These are phyloP conservation scores for Dolichotis patagonum DNA, from an alignment of 2,113 vertebrate species.

Conservation along the genomic window DNA sequence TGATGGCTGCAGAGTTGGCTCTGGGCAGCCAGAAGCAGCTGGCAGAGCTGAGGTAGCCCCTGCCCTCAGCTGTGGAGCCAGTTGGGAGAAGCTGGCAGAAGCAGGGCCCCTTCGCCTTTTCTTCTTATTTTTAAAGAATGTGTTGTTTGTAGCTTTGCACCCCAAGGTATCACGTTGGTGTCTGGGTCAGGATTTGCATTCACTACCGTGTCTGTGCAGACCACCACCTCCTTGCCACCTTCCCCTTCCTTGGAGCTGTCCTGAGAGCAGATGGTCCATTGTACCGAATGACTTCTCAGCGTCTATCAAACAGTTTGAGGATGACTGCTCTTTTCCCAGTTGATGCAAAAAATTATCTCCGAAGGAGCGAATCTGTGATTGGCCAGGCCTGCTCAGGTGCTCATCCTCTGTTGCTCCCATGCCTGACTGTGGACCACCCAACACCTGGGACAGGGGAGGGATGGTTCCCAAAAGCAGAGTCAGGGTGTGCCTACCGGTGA, in stretches of 20 bases:
- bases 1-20: neutral
- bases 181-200: neutral
- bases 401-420: neutral
- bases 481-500: no score
- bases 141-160: neutral
- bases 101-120: neutral
- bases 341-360: neutral
- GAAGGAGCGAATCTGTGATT: neutral
- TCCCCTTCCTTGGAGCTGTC: neutral
- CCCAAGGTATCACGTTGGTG: rapidly evolving
- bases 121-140: neutral
- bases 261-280: neutral
- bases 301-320: neutral
- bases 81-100: neutral
- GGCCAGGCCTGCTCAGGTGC: neutral
- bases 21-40: neutral
- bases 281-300: neutral
- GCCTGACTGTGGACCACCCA: neutral
- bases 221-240: neutral
- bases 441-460: neutral
- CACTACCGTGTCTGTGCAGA: neutral
- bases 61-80: neutral
- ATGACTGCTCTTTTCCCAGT: neutral
- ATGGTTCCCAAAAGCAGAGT: neutral
- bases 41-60: neutral